These are phyloP conservation scores for Mechanitis mazaeus DNA, from an alignment of 2,888 invertebrate species.

Conservation along the genomic window DNA sequence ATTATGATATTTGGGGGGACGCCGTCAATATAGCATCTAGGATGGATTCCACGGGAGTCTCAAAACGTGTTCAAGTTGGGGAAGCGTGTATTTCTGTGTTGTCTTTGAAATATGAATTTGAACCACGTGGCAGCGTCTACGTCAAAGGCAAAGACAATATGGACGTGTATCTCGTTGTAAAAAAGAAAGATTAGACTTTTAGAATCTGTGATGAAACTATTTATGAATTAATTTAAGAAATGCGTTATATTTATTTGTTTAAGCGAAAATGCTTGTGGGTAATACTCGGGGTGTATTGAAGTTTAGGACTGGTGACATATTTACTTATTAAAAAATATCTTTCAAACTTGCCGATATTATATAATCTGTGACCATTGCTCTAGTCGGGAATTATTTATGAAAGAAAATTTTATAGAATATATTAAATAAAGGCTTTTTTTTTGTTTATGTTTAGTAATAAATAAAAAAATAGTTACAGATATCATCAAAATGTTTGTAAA, in stretches of 20 bases:
- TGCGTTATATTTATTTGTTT: conserved; percentile 40
- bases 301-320: conserved; percentile 37
- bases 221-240: conserved; percentile 31
- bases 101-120: conserved; percentile 87
- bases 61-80: conserved; percentile 89
- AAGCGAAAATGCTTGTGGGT: conserved; percentile 47
- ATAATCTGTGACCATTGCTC: conserved; percentile 67
- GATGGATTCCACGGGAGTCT: conserved; percentile 97
- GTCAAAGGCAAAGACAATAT: conserved; percentile 98
- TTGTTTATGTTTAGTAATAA: no score
- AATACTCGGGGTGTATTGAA: conserved; percentile 63
- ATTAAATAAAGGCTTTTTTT: no score
- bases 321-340: conserved; percentile 30
- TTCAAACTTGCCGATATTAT: conserved; percentile 61
- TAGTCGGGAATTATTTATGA: conserved; percentile 50
- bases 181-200: conserved; percentile 65
- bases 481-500: no score
- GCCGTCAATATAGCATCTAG: conserved; percentile 97
- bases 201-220: conserved; percentile 71
- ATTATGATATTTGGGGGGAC: conserved; percentile 99
- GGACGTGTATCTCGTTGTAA: conserved; percentile 88
- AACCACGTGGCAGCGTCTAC: conserved; percentile 94
- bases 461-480: no score
- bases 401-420: neutral
- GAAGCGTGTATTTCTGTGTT: conserved; percentile 84